Percentiles rank a stretch among this genome's conserved stretches.
phyloP scores from a whole-genome alignment of 2,888 invertebrate species.

The Metellina segmentata region DNA sequence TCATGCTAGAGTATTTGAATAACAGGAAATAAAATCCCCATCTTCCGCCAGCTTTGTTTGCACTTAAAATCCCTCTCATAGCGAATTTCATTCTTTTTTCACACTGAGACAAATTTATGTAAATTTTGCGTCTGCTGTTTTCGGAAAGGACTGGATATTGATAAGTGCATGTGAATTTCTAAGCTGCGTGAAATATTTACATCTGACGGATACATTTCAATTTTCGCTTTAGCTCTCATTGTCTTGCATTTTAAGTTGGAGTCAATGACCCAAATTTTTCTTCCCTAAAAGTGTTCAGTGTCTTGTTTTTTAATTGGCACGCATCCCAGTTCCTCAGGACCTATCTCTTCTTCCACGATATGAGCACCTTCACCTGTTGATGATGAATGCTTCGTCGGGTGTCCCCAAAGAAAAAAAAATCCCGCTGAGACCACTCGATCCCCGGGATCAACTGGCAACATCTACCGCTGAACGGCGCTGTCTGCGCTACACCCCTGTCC shows the following conservation, averaged over 20 bases:
- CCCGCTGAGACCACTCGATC: neutral
- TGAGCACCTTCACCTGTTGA: neutral
- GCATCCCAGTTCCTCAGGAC: neutral
- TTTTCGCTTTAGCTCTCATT: neutral
- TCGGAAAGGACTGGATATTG: too few species aligned
- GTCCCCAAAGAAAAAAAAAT: neutral
- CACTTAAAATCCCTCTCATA: too few species aligned
- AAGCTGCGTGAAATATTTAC: too few species aligned
- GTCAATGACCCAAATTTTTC: neutral
- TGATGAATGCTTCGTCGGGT: neutral
- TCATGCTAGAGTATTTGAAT: too few species aligned
- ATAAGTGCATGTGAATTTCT: too few species aligned
- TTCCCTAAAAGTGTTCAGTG: neutral
- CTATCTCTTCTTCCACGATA: neutral
- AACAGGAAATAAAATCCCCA: too few species aligned
- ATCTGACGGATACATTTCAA: too few species aligned
- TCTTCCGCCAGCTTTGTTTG: too few species aligned
- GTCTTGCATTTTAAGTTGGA: neutral
- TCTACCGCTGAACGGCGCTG: conserved; percentile 53
- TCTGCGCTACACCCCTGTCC: conserved; percentile 24
- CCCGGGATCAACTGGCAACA: too few species aligned
- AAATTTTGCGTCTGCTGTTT: too few species aligned
- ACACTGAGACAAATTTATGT: too few species aligned
- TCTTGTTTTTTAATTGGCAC: neutral
- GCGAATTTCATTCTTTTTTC: too few species aligned